Evolutionary conservation across 2,797 vertebrate genomes (phyloP), one percentile per base, ranked within the genome.

Genomic region (Periparus ater): DNA sequence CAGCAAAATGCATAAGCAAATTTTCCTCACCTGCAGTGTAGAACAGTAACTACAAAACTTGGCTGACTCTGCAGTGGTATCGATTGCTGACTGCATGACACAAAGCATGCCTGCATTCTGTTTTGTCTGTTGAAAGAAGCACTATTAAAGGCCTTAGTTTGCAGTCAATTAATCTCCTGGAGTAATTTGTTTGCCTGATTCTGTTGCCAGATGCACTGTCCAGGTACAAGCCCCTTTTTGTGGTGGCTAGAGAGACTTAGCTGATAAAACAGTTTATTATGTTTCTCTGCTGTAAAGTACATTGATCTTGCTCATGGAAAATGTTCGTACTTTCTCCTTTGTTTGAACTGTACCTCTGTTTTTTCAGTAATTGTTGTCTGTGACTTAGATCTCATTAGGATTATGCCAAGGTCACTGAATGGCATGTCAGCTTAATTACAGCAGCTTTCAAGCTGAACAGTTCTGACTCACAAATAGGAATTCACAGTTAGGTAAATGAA

Each of bases 351-450:
- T 95, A 91, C 90, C 84, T 96, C 95, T 95, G 2, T 88, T 89
- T 91, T 95, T 95, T 72, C 83, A 91, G 92, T 92, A 94, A 93
- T 93, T 96, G 93, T 95, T 95, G 94, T 96, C 96, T 96, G 88
- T 89, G 91, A 96, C 92, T 94, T 89, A 96, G 92, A 96, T 96
- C 95, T 97, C 94, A 94, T 97, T 97, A 97, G 95, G 93, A 91
- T 85, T 95, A 73, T 85, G 86, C 87, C 95, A 97, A 96, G 95
- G 96, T 97, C 97, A 95, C 72, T 73, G 91, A 96, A 96, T 96
- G 91, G 51, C 94, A 91, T 55, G 88, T 78, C 93, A 73, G 38
- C 89, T 88, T 95, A 96, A 94, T 95, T 93, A 85, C 71, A 86
- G 89, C 1, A 1, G 58, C 96, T 96, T 96, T 93, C 63, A 96